Evolutionary conservation across 2,888 invertebrate genomes (phyloP).

Genomic region (Scaeva pyrastri): DNA sequence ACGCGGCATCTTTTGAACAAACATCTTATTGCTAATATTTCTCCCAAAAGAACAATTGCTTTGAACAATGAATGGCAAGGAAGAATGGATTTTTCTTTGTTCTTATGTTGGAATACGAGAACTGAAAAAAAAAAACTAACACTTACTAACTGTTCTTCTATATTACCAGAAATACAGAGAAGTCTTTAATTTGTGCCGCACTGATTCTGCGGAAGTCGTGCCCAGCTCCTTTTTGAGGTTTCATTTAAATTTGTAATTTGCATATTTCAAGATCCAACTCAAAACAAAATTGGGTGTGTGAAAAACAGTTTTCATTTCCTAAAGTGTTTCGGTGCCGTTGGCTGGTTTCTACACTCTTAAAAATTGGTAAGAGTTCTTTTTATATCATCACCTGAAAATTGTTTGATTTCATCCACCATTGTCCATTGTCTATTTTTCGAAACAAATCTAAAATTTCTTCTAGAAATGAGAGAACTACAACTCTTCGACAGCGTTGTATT

Average conservation of each 20-base stretch:
- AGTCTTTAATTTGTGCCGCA: conserved; percentile 73
- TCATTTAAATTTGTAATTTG: conserved; percentile 64
- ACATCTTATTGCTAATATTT: conserved; percentile 72
- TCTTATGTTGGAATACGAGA: background rate
- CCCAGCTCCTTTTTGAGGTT: conserved; percentile 54
- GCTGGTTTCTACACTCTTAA: background rate
- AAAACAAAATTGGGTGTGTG: conserved; percentile 13
- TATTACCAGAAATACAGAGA: conserved; percentile 40
- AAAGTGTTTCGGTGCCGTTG: background rate
- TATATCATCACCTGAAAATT: no score
- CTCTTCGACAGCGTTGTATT: no score
- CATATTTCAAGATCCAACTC: conserved; percentile 44
- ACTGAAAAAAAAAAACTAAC: background rate
- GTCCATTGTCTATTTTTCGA: no score
- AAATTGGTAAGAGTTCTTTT: background rate
- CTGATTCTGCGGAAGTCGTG: conserved; percentile 58
- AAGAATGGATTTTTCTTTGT: background rate
- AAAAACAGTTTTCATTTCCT: background rate
- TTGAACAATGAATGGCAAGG: conserved; percentile 55
- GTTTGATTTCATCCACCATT: no score
- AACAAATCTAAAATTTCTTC: no score
- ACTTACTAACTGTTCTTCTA: conserved; percentile 24
- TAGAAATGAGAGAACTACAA: no score
- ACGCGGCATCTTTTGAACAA: conserved; percentile 65
- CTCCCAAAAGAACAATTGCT: conserved; percentile 61